Percentiles rank a stretch among this genome's conserved stretches.
phyloP scores from a whole-genome alignment of 2,797 vertebrate genomes.

The Acestrorhynchus altus region DNA sequence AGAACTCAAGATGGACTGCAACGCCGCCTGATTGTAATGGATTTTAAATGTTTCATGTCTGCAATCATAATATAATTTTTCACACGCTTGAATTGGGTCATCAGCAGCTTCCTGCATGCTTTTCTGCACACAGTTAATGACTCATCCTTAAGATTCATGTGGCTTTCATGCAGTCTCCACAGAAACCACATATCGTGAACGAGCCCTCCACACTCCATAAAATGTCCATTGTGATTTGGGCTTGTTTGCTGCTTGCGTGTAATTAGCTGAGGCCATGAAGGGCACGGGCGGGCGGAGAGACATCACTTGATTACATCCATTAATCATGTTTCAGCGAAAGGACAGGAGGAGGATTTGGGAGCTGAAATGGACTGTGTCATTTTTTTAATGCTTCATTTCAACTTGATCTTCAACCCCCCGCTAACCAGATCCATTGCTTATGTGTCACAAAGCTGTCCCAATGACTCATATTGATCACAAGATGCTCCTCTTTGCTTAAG shows the following conservation, averaged over 20 bases:
- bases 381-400: slow-evolving; percentile 72
- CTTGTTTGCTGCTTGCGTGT: slow-evolving; percentile 68
- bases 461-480: slow-evolving; percentile 54
- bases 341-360: slow-evolving; percentile 62
- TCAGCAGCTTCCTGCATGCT: slow-evolving; percentile 11
- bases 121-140: slow-evolving; percentile 26
- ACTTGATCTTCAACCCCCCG: slow-evolving; percentile 65
- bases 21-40: background rate
- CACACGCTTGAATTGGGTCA: slow-evolving; percentile 34
- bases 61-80: slow-evolving; percentile 7
- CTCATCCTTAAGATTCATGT: slow-evolving; percentile 38
- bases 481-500: slow-evolving; percentile 29
- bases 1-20: background rate
- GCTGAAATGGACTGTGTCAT: slow-evolving; percentile 63
- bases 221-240: slow-evolving; percentile 64
- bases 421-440: slow-evolving; percentile 54
- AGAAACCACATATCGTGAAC: slow-evolving; percentile 37
- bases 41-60: background rate
- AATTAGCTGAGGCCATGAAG: slow-evolving; percentile 68
- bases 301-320: slow-evolving; percentile 77
- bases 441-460: slow-evolving; percentile 50
- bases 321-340: slow-evolving; percentile 71
- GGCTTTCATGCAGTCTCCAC: slow-evolving; percentile 32
- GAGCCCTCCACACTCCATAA: slow-evolving; percentile 55
- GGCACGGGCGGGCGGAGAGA: slow-evolving; percentile 65